Conservation (phyloP, 2,113 vertebrate species). For the Notarius quadriscutis region DNA sequence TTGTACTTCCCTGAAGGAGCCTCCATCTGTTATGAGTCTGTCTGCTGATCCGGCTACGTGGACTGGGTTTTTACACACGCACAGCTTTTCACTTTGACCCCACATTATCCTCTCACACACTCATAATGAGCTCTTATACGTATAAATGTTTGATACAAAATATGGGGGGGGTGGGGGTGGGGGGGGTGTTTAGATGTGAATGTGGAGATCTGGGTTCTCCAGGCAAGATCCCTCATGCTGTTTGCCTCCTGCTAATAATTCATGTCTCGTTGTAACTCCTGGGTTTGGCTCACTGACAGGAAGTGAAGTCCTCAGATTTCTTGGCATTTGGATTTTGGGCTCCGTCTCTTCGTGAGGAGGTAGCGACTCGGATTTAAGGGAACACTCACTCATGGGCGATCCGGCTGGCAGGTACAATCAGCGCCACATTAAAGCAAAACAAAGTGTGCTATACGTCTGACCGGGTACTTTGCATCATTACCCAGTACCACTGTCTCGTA, state of each 20-base stretch:
- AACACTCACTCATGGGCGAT: neutral
- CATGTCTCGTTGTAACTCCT: neutral
- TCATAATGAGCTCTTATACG: neutral
- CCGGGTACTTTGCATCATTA: neutral
- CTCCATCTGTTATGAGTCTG: conserved; percentile 10
- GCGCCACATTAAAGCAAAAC: neutral
- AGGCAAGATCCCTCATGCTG: neutral
- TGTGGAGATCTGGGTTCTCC: neutral
- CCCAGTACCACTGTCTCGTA: neutral
- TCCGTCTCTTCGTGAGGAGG: neutral
- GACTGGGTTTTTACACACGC: conserved; percentile 5
- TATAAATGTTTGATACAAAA: neutral
- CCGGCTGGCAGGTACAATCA: neutral
- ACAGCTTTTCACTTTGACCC: neutral
- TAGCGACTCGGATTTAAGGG: neutral
- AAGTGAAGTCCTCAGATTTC: neutral
- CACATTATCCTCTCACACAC: neutral
- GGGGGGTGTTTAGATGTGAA: neutral
- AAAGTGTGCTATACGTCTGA: neutral
- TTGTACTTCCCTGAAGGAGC: conserved; percentile 36
- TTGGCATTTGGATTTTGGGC: neutral
- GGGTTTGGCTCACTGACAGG: neutral
- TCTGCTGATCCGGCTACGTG: neutral
- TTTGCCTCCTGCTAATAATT: neutral
- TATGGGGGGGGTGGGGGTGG: neutral